Percentiles rank a stretch among this genome's conserved stretches.
Evolutionary conservation across 1,140 invertebrate species (phyloP).

Genomic region (Orius insidiosus): DNA sequence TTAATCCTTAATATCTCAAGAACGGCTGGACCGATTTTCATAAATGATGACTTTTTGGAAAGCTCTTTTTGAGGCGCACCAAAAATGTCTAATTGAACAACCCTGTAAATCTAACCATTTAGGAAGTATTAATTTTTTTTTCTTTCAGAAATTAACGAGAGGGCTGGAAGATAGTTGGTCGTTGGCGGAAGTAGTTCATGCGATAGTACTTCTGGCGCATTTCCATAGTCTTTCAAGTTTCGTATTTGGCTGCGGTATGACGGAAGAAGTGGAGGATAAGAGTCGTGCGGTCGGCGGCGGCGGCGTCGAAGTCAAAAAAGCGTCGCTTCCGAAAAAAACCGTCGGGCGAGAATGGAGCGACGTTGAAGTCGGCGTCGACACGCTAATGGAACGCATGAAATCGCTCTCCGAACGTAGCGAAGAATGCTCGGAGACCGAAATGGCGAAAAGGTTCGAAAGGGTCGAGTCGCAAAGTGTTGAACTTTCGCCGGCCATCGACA

Average conservation of each 20-base stretch:
- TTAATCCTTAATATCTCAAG: too few relatives aligned
- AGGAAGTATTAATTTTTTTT: too few relatives aligned
- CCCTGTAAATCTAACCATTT: too few relatives aligned
- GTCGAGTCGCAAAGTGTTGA: conserved; percentile 59
- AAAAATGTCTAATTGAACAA: too few relatives aligned
- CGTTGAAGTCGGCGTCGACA: conserved; percentile 48
- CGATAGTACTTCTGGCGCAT: conserved; percentile 66
- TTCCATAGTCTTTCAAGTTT: conserved; percentile 76
- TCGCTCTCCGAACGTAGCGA: conserved; percentile 51
- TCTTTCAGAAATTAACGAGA: conserved; percentile 48
- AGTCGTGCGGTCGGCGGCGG: too few relatives aligned
- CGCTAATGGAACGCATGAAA: conserved; percentile 67
- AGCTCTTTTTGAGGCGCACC: too few relatives aligned
- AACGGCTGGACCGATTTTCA: too few relatives aligned
- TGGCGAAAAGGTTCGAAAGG: conserved; percentile 52
- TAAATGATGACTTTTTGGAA: too few relatives aligned
- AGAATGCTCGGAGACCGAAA: conserved; percentile 54
- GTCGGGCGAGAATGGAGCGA: conserved; percentile 18
- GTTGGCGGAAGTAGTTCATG: conserved; percentile 68
- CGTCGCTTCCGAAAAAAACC: too few relatives aligned
- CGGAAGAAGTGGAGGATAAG: conserved; percentile 37
- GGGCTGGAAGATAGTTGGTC: conserved; percentile 65
- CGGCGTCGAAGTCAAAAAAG: not conserved
- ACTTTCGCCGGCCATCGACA: conserved; percentile 34
- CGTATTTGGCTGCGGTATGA: conserved; percentile 70